Evolutionary conservation across 2,113 vertebrate species (phyloP).

Genomic region (Bothrops jararaca): DNA sequence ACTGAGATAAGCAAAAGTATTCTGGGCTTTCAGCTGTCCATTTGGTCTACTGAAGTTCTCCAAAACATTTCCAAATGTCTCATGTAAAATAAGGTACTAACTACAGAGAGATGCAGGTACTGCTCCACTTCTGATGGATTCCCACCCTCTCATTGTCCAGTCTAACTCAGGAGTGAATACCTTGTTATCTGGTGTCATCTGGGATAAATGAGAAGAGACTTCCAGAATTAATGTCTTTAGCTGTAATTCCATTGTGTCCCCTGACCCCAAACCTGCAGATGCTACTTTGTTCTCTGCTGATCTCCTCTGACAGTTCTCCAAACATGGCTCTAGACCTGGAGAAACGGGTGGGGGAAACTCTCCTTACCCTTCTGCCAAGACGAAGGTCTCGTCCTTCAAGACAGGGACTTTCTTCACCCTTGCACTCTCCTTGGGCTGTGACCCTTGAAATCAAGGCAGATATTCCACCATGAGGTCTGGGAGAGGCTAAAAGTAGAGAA

Average conservation of each 20-base stretch:
- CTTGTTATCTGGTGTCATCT: not conserved
- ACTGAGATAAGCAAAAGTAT: not conserved
- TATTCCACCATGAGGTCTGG: no score
- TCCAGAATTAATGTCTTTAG: not conserved
- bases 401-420: conserved; percentile 76
- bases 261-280: not conserved
- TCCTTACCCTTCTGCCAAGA: conserved; percentile 84
- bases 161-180: not conserved
- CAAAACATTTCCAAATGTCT: not conserved
- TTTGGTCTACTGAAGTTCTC: no score
- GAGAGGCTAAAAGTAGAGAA: not conserved
- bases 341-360: not conserved
- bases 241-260: not conserved
- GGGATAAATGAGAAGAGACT: not conserved
- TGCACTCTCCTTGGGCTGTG: conserved; percentile 75
- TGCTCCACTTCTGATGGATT: not conserved
- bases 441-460: conserved; percentile 63
- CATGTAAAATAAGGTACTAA: not conserved
- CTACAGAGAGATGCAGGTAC: not conserved
- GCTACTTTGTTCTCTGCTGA: not conserved
- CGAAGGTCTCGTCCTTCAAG: conserved; percentile 81
- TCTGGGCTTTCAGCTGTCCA: not conserved
- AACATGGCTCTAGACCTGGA: not conserved
- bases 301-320: not conserved
- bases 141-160: not conserved